Percentiles rank a stretch among this genome's conserved stretches.
These are phyloP conservation scores for Sarcoramphus papa DNA, from an alignment of 2,797 vertebrate species.

Conservation along the genomic window DNA sequence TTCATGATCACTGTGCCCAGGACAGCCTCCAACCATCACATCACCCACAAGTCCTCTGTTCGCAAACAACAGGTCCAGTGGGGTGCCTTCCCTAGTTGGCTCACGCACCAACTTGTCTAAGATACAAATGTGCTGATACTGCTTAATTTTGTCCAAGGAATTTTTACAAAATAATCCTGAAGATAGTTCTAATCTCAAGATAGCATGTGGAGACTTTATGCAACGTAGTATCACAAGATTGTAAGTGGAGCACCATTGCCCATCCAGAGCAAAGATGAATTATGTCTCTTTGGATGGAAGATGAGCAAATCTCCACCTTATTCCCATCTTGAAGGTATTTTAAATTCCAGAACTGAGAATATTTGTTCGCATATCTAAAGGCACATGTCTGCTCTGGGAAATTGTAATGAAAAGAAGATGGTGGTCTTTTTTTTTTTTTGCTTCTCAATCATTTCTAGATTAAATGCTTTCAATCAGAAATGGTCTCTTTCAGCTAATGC, in stretches of 20 bases:
- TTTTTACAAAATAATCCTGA: neutral
- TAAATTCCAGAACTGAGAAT: neutral
- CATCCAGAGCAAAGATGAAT: neutral
- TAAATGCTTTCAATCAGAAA: neutral
- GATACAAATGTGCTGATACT: neutral
- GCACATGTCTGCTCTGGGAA: neutral
- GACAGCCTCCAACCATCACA: neutral
- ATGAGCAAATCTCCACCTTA: neutral
- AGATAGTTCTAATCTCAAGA: neutral
- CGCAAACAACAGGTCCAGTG: neutral
- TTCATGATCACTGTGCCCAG: neutral
- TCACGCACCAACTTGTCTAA: neutral
- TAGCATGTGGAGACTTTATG: neutral
- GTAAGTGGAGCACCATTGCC: neutral
- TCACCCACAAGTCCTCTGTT: neutral
- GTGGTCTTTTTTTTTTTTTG: neutral
- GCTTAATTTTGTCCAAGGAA: neutral
- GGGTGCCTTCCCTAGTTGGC: neutral
- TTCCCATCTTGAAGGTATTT: neutral
- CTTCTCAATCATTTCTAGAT: neutral
- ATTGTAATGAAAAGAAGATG: neutral
- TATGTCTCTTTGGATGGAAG: neutral
- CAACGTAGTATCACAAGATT: neutral
- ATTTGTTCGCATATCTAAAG: neutral
- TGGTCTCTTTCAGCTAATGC: neutral